Percentiles rank a stretch among this genome's conserved stretches.
Conservation (phyloP, 2,888 invertebrate species). For the Ennomos fuscantarius region DNA sequence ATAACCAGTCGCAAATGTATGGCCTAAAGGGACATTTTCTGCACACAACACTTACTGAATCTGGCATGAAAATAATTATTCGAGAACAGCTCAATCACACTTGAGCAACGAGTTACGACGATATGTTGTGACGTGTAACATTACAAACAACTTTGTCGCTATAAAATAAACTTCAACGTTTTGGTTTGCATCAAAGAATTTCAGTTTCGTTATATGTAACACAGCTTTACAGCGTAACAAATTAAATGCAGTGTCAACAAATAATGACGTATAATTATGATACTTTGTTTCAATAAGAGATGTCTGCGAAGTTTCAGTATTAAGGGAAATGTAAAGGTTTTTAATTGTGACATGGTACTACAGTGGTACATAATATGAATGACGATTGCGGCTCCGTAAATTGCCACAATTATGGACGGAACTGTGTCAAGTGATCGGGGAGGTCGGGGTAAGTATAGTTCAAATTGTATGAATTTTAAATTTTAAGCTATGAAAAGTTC, state of each 20-base stretch:
- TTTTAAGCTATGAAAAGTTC: neutral
- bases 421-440: constrained; percentile 76
- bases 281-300: constrained; percentile 4
- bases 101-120: constrained; percentile 71
- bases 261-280: neutral
- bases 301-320: neutral
- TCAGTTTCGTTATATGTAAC: neutral
- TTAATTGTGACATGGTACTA: constrained; percentile 14
- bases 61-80: constrained; percentile 72
- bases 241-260: neutral
- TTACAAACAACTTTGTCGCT: constrained; percentile 7
- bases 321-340: neutral
- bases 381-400: constrained; percentile 61
- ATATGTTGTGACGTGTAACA: constrained; percentile 79
- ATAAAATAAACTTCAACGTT: no score
- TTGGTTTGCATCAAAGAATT: no score
- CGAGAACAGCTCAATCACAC: constrained; percentile 76
- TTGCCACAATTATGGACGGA: constrained; percentile 79
- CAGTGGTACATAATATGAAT: constrained; percentile 5
- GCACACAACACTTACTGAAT: constrained; percentile 52
- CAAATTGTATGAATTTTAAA: constrained; percentile 4
- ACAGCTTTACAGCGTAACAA: neutral
- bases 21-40: constrained; percentile 60
- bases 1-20: constrained; percentile 16
- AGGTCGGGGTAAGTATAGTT: constrained; percentile 43